Conservation (phyloP, 2,113 vertebrate genomes). For the Cochlearius cochlearius region DNA sequence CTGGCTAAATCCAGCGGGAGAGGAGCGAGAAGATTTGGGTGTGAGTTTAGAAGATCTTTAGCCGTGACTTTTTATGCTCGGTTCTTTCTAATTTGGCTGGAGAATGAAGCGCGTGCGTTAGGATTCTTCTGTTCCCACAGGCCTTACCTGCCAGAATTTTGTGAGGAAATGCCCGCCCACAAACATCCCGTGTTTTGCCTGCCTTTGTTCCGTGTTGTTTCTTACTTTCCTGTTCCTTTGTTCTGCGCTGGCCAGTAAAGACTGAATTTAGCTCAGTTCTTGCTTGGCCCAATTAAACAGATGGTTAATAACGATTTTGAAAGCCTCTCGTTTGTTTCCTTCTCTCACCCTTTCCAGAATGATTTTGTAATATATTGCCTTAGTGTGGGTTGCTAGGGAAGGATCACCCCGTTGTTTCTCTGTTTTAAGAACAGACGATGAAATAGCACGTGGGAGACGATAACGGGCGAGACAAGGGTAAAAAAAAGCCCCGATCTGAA, state of each 20-base stretch:
- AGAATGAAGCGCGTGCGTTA: neutral
- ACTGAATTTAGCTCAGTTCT: neutral
- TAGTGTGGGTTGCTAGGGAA: neutral
- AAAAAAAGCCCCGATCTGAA: neutral
- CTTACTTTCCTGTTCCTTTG: neutral
- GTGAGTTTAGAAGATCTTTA: neutral
- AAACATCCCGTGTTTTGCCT: neutral
- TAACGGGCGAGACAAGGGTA: neutral
- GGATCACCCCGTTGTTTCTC: neutral
- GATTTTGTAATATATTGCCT: neutral
- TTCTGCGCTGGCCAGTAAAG: neutral
- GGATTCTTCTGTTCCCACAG: neutral
- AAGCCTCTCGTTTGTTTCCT: neutral
- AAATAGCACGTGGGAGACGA: neutral
- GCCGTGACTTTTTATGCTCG: accelerated
- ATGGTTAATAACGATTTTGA: neutral
- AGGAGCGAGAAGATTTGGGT: neutral
- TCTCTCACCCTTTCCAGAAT: neutral
- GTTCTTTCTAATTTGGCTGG: neutral
- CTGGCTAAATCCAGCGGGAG: neutral
- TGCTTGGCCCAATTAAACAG: neutral
- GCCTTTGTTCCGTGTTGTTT: neutral
- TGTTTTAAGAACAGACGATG: neutral
- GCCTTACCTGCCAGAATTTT: neutral
- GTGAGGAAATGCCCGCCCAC: neutral